Base-by-base conservation (phyloP, 2,797 vertebrate species). In the Pangasius krempfi region DNA sequence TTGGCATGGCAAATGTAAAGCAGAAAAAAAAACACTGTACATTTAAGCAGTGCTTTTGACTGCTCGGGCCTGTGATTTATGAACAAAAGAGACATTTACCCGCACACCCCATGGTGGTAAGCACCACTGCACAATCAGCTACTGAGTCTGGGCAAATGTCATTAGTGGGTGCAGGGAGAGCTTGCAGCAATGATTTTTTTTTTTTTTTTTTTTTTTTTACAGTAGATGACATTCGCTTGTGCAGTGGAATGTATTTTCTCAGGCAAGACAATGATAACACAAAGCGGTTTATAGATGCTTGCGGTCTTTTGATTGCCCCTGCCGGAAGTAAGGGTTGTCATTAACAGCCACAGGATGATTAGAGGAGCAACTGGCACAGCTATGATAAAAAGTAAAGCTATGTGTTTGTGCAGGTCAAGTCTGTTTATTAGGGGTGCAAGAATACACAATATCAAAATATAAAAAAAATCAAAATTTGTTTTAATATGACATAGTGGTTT, bases 51-150 rank as follows among this genome's bases (percentile, higher is more conserved):
- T 40, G 54, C 54, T 82, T 37, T 44, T 82, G 37, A 44, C 25
- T 62, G 58, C 37, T 37, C 13, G n/a, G 37, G 80, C 22, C n/a
- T 83, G 6, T 83, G 37, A 83, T 83, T 83, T 82, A 62, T 58
- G 54, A 80, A 13, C 6, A 18, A 40, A 81, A 27, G 54, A 58
- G 54, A 81, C 58, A 83, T 83, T 83, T 83, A n/a, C 25, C 37
- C 58, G 12, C 79, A 82, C 30, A 30, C 30, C 54, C 54, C 52
- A 1, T 13, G 9, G 18, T 60, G 79, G 33, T 37, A 58, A 58
- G 79, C 33, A 62, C 37, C 80, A 64, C 7, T 83, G 3, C 58
- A 47, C 13, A 83, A 44, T 83, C 25, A 83, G 56, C 58, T 44
- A 37, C 37, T 18, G 58, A 64, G 37, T 16, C 56, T 81, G 56